Evolutionary conservation across 2,797 vertebrate species (phyloP), one percentile per base, ranked within the genome.

Genomic region (Fundulus diaphanus): DNA sequence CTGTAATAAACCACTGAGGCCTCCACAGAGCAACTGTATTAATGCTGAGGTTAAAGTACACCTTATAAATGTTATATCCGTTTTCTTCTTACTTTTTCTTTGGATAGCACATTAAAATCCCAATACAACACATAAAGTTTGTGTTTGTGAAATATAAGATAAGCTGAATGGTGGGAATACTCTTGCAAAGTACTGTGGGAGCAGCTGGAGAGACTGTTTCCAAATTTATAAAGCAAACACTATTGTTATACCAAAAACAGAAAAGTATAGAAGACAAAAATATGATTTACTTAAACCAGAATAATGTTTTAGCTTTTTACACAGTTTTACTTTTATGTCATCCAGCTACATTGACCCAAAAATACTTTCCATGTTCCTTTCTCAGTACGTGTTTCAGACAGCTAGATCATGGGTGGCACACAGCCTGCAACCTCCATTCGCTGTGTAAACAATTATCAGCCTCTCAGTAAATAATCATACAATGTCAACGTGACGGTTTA

Each of bases 211-310:
- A 79, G 72, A 88, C 73, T 59, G 81, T 88, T 77, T 82, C 56
- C 73, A 77, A 27, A 90, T 90, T 84, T 82, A 85, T 89, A 81
- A 89, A 90, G 87, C 73, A 79, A 79, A n/a, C 63, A 83, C 90
- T 95, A 92, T 94, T 93, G 88, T 92, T 92, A 92, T 89, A 87
- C 48, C 82, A n/a, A 80, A 56, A 54, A 54, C 12, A 12, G 24
- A 27, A 54, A 54, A 9, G 52, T 54, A 27, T 11, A 1, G 7
- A 20, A 51, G 20, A 51, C 7, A 24, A 54, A 3, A 27, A 52
- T 52, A n/a, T 7, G 8, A 54, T 54, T 54, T 3, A 27, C 27
- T 54, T 54, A n/a, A 54, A 27, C 7, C 11, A n/a, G 24, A 3
- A 27, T 27, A 27, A 27, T 54, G 27, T 54, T 52, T 52, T 8